Conservation (phyloP, 2,888 invertebrate species). For the Drosophila helvetica region DNA sequence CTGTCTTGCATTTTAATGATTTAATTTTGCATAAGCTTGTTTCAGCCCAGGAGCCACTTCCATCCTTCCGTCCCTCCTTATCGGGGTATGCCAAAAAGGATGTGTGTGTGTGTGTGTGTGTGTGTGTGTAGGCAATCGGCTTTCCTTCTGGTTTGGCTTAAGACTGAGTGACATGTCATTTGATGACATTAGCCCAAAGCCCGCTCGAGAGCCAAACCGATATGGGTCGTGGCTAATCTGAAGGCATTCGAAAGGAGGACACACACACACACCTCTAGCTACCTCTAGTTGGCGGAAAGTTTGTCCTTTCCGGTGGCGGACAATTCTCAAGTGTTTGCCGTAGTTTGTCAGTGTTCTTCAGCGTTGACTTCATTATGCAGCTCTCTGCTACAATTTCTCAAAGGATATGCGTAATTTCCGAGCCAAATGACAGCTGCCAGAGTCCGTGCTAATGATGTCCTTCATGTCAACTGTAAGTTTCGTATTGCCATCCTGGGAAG, state of each 20-base stretch:
- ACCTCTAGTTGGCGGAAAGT: conserved; percentile 18
- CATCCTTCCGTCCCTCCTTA: conserved; percentile 9
- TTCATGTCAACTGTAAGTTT: conserved; percentile 50
- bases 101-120: conserved; percentile 5
- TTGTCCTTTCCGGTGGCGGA: conserved; percentile 21
- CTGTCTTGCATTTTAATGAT: conserved; percentile 74
- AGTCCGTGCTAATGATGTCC: conserved; percentile 50
- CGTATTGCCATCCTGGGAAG: conserved; percentile 19
- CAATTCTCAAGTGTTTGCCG: conserved; percentile 38
- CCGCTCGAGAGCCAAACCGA: conserved; percentile 54
- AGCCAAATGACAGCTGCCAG: conserved; percentile 41
- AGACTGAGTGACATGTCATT: conserved; percentile 56
- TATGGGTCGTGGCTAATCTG: conserved; percentile 48
- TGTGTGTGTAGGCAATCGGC: conserved; percentile 21
- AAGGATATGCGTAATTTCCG: conserved; percentile 73
- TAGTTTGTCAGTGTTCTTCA: conserved; percentile 53
- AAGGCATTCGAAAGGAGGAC: conserved; percentile 10
- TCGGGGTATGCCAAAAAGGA: conserved; percentile 6
- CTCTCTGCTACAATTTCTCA: conserved; percentile 58
- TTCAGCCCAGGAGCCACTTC: conserved; percentile 10
- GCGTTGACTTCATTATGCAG: conserved; percentile 50
- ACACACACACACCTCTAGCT: neutral
- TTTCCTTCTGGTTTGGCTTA: conserved; percentile 18
- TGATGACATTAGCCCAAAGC: conserved; percentile 69
- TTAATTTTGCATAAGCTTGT: conserved; percentile 74